Base-by-base conservation (phyloP, 2,888 invertebrate species). In the Dexiosoma caninum region DNA sequence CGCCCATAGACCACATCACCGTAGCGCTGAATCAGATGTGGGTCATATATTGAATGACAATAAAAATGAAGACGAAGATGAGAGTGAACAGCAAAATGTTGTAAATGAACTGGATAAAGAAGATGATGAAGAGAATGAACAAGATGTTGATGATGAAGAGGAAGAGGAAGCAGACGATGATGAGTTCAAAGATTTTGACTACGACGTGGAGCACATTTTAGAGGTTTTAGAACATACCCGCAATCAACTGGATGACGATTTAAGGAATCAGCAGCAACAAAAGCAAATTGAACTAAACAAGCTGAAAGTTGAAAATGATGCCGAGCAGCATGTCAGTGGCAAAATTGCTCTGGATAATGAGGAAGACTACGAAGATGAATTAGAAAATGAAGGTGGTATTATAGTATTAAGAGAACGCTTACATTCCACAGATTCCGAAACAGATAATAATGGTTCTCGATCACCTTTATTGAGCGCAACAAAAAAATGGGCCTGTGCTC, bases 371-470 rank as follows among this genome's bases (percentile, higher is more conserved):
- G 82, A 82, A 10, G 82, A 82, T 21, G 81, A 80, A 8, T 30
- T 76, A 35, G 78, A 81, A 19, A 74, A 71, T 10, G 67, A 64
- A 40, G 75, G 74, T 12, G 77, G 67, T n/a, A 23, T 74, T 42
- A n/a, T n/a, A n/a, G 82, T 51, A 83, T 83, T 69, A 83, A 84
- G 87, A 70, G 84, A 86, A 14, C 85, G 86, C 19, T 84, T 86
- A 62, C 87, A 87, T 80, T 88, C 87, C 88, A 93, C 93, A 23
- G 92, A 92, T 83, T 92, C 92, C 2, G 95, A 94, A 87, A 93
- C 93, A 8, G 94, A 94, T 86, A 94, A 94, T 86, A 93, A 93
- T 85, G 94, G 94, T 0, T 94, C 94, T 2, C 91, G 94, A 37
- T 95, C 94, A 1, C 95, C 95, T 0, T 88, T 95, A 67, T 90